Conservation (phyloP, 2,888 invertebrate genomes). For the Dolomedes plantarius region DNA sequence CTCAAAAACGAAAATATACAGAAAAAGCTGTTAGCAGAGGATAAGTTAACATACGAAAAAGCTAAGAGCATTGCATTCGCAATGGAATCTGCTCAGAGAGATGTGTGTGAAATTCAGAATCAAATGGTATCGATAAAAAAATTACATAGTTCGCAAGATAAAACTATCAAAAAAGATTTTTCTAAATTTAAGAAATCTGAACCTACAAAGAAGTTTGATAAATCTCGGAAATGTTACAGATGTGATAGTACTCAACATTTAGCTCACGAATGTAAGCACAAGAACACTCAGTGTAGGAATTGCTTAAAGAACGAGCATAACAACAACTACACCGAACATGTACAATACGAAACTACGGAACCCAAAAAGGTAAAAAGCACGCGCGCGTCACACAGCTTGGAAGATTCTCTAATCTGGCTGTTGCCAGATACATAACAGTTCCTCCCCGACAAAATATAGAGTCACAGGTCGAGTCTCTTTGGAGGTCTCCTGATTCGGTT, state of each 20-base stretch:
- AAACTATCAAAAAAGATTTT: conserved; percentile 45
- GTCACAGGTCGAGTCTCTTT: conserved; percentile 44
- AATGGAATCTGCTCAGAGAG: conserved; percentile 53
- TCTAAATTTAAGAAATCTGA: conserved; percentile 50
- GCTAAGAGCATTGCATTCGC: conserved; percentile 53
- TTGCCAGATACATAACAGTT: conserved; percentile 46
- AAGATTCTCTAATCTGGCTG: conserved; percentile 40
- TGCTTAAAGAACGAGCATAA: too few species aligned
- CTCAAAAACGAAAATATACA: conserved; percentile 51
- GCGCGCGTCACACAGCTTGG: conserved; percentile 29
- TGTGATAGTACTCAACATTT: conserved; percentile 57
- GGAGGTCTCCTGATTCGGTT: conserved; percentile 43
- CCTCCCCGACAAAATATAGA: conserved; percentile 41
- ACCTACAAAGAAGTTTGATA: conserved; percentile 55
- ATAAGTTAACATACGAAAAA: conserved; percentile 55
- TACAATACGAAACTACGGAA: too few species aligned
- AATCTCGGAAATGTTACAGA: conserved; percentile 52
- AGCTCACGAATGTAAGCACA: conserved; percentile 44
- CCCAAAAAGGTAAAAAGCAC: too few species aligned
- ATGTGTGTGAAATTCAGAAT: conserved; percentile 52
- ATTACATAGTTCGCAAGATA: conserved; percentile 35
- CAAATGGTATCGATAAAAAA: conserved; percentile 47
- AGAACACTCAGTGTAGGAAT: conserved; percentile 43
- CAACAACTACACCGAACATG: too few species aligned
- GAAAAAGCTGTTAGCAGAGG: conserved; percentile 52